Evolutionary conservation across 2,113 vertebrate species (phyloP).

Genomic region (Rafetus swinhoei): DNA sequence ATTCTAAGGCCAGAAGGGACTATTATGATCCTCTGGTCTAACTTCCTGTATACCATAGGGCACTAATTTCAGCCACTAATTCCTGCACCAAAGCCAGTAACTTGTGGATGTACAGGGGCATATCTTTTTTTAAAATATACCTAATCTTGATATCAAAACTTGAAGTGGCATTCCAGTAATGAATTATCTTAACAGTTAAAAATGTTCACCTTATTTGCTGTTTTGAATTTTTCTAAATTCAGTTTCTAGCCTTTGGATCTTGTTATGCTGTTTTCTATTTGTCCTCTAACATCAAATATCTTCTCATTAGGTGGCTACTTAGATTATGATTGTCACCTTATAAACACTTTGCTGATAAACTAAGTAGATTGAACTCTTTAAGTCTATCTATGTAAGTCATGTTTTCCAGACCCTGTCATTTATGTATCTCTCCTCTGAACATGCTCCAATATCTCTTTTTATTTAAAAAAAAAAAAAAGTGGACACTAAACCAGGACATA

Average conservation of each 20-base stretch:
- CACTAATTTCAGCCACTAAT: not conserved
- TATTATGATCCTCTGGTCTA: constrained; percentile 10
- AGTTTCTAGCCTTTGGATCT: not conserved
- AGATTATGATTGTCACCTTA: not conserved
- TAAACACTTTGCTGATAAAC: not conserved
- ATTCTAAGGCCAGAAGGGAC: constrained; percentile 9
- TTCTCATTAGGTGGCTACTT: not conserved
- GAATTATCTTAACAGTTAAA: not conserved
- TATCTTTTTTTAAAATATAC: not conserved
- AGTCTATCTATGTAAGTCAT: not conserved
- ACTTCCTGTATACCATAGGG: not conserved
- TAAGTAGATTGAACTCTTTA: not conserved
- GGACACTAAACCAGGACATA: no score
- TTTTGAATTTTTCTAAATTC: not conserved
- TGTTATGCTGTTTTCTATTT: not conserved
- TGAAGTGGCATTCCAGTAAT: not conserved
- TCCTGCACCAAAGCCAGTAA: not conserved
- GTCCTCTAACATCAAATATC: not conserved
- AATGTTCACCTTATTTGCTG: not conserved
- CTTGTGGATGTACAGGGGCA: constrained; percentile 12
- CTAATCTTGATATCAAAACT: not conserved
- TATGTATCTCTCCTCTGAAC: not conserved
- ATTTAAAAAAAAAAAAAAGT: no score
- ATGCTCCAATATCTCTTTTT: no score
- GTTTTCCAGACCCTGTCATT: not conserved